A percentile compares a stretch with the other conserved stretches of the same genome.
Conservation (phyloP, 2,113 vertebrate genomes). For the Nicator chloris region DNA sequence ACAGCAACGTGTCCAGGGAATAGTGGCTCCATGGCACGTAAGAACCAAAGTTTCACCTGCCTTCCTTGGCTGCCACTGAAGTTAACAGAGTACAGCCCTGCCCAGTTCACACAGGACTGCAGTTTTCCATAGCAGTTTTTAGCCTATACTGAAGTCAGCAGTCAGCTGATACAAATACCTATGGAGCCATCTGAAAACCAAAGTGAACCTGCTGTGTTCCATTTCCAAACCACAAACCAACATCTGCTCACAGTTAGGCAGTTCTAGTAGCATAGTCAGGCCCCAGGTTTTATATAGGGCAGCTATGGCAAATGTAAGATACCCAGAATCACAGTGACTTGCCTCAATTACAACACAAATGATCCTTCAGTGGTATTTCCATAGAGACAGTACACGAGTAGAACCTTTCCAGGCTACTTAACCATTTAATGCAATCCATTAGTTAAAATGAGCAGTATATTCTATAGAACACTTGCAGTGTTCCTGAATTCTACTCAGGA, state of each 20-base stretch:
- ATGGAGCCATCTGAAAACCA: neutral
- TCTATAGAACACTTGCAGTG: neutral
- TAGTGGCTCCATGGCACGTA: neutral
- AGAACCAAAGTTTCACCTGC: neutral
- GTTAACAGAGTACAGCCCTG: neutral
- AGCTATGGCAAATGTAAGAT: neutral
- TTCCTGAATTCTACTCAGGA: neutral
- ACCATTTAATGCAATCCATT: neutral
- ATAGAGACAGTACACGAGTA: neutral
- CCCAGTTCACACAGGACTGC: neutral
- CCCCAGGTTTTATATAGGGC: neutral
- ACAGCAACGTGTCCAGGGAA: neutral
- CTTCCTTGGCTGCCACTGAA: neutral
- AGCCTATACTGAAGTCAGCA: neutral
- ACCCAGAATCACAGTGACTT: neutral
- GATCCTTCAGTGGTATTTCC: neutral
- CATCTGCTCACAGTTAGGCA: neutral
- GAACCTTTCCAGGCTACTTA: neutral
- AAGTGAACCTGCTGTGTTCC: neutral
- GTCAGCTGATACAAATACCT: neutral
- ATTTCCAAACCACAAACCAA: neutral
- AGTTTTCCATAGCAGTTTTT: neutral
- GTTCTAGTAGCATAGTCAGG: neutral
- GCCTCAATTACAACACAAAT: neutral
- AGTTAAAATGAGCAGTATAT: neutral